phyloP scores from a whole-genome alignment of 2,888 invertebrate genomes.

The Nysson spinosus region DNA sequence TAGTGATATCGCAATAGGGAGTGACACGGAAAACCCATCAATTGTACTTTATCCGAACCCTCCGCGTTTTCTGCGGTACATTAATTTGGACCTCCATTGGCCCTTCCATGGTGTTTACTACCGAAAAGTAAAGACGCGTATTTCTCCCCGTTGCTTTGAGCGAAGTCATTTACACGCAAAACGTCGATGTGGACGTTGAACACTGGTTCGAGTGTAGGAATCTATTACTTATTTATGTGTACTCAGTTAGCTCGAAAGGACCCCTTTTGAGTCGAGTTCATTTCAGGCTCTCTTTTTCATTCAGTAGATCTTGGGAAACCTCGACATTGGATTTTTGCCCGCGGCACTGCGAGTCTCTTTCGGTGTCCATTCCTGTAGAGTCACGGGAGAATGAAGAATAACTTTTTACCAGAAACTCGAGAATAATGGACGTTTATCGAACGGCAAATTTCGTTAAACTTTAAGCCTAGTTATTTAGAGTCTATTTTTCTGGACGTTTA shows the following conservation, averaged over 20 bases:
- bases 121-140: neutral
- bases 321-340: slow-evolving; percentile 43
- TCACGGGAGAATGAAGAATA: neutral
- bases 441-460: no score
- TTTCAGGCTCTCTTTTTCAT: slow-evolving; percentile 8
- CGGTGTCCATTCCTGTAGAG: slow-evolving; percentile 3
- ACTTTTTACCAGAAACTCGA: neutral
- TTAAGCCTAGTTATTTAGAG: no score
- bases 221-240: slow-evolving; percentile 54
- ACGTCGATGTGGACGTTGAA: slow-evolving; percentile 3
- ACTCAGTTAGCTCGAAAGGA: slow-evolving; percentile 46
- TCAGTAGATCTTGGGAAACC: slow-evolving; percentile 17
- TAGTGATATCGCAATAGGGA: no score
- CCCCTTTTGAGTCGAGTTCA: slow-evolving; percentile 42
- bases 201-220: slow-evolving; percentile 31
- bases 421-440: neutral
- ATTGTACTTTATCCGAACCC: no score
- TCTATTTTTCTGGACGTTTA: no score
- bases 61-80: no score
- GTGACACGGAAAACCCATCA: no score
- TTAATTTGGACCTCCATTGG: no score
- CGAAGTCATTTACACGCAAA: neutral
- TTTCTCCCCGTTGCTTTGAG: neutral
- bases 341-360: slow-evolving; percentile 23
- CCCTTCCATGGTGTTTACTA: no score